Percentiles rank a stretch among this genome's conserved stretches.
phyloP scores from a whole-genome alignment of 2,888 invertebrate species.

The Lutraria lutraria region DNA sequence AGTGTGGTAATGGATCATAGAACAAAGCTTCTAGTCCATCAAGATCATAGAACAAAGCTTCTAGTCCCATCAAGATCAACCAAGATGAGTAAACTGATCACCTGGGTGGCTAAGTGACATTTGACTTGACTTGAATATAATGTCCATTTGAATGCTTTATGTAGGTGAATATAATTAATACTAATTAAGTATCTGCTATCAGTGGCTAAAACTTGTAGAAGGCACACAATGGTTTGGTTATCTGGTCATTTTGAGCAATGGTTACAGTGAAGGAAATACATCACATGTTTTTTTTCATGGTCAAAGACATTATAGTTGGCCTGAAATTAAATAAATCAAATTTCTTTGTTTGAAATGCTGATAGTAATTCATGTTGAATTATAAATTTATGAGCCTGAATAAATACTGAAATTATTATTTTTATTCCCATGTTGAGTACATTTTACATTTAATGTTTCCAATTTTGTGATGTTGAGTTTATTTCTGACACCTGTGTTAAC shows the following conservation, averaged over 20 bases:
- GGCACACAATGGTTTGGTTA: too few species aligned
- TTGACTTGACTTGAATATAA: neutral
- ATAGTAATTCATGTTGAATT: too few species aligned
- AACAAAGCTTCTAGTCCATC: conserved; percentile 15
- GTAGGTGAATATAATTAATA: neutral
- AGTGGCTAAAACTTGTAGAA: too few species aligned
- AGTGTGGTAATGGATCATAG: conserved; percentile 31
- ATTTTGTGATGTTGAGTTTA: neutral
- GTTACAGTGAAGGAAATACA: neutral
- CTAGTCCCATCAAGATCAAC: neutral
- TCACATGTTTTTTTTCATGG: neutral
- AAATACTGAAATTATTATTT: too few species aligned
- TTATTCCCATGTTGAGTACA: too few species aligned
- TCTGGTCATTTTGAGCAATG: neutral
- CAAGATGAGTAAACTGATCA: neutral
- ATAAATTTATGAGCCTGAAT: too few species aligned
- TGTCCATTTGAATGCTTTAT: conserved; percentile 11
- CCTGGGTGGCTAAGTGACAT: neutral
- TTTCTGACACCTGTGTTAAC: conserved; percentile 16
- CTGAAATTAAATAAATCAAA: too few species aligned
- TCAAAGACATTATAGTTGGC: too few species aligned
- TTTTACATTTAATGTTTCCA: neutral
- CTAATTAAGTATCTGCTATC: neutral
- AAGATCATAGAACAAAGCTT: conserved; percentile 28
- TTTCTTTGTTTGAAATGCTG: too few species aligned